Conservation (phyloP, 2,888 invertebrate genomes). For the Nowickia ferox region DNA sequence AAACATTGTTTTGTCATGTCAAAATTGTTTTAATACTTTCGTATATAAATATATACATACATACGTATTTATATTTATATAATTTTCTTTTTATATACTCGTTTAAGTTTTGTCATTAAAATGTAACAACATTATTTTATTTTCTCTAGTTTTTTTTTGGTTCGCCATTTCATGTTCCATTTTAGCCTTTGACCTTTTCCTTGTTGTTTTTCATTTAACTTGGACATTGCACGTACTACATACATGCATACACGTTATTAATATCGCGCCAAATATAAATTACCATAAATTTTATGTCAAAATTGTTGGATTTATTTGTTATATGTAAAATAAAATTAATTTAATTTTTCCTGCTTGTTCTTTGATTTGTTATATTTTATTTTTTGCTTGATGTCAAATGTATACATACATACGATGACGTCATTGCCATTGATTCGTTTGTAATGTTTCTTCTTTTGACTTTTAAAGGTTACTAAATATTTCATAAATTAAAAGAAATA, state of each 20-base stretch:
- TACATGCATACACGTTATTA: constrained; percentile 1
- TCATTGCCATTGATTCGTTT: background rate
- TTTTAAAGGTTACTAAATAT: constrained; percentile 37
- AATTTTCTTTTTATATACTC: constrained; percentile 2
- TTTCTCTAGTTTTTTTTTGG: background rate
- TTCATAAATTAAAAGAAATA: constrained; percentile 35
- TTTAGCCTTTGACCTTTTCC: constrained; percentile 55
- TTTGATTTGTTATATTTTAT: constrained; percentile 15
- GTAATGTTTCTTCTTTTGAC: background rate
- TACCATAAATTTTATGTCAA: constrained; percentile 29
- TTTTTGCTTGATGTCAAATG: background rate
- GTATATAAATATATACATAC: background rate
- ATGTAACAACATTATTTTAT: constrained; percentile 24
- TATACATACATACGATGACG: background rate
- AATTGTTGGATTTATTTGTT: constrained; percentile 6
- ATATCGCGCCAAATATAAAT: constrained; percentile 43
- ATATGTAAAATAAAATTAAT: background rate
- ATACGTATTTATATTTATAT: background rate
- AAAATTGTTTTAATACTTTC: background rate
- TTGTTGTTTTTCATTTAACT: constrained; percentile 23
- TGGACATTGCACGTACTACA: background rate
- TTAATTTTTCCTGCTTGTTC: background rate
- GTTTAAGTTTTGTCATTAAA: constrained; percentile 43
- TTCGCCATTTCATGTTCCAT: constrained; percentile 30
- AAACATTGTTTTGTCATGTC: constrained; percentile 11